A percentile compares a stretch with the other conserved stretches of the same genome.
phyloP scores from a whole-genome alignment of 2,888 invertebrate species.

The Scaeva pyrastri region DNA sequence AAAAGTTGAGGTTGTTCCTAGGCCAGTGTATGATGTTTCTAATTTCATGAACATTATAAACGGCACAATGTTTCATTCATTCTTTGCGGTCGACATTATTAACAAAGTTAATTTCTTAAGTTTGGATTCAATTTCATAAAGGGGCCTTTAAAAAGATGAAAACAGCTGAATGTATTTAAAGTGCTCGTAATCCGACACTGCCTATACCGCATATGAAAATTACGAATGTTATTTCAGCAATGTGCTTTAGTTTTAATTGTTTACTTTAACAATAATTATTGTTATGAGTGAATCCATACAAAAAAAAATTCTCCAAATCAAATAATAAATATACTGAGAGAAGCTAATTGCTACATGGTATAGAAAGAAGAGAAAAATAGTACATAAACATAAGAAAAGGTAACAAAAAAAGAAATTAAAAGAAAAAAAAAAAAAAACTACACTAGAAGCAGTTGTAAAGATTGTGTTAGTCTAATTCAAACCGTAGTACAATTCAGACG shows the following conservation, averaged over 20 bases:
- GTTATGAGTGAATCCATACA: slow-evolving; percentile 56
- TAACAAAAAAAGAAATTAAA: too few species aligned
- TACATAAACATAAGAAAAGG: slow-evolving; percentile 10
- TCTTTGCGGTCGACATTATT: too few species aligned
- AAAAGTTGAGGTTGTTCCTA: too few species aligned
- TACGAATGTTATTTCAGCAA: slow-evolving; percentile 20
- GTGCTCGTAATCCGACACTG: background rate
- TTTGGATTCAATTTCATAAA: background rate
- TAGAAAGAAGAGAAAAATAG: slow-evolving; percentile 11
- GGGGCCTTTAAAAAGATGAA: background rate
- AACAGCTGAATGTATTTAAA: background rate
- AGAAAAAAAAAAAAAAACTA: slow-evolving; percentile 20
- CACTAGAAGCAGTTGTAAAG: slow-evolving; percentile 20
- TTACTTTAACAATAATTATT: slow-evolving; percentile 55
- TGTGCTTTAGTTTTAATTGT: slow-evolving; percentile 39
- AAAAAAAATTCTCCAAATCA: slow-evolving; percentile 33
- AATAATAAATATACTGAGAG: slow-evolving; percentile 9
- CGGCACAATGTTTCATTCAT: too few species aligned
- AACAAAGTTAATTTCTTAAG: too few species aligned
- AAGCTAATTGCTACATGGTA: slow-evolving; percentile 21
- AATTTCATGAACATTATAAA: too few species aligned
- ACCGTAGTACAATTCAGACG: slow-evolving; percentile 62
- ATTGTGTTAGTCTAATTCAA: slow-evolving; percentile 57
- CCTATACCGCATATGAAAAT: background rate
- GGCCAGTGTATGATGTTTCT: too few species aligned